These are phyloP conservation scores for Ephialtes manifestator DNA, from an alignment of 2,888 invertebrate genomes.

Conservation along the genomic window DNA sequence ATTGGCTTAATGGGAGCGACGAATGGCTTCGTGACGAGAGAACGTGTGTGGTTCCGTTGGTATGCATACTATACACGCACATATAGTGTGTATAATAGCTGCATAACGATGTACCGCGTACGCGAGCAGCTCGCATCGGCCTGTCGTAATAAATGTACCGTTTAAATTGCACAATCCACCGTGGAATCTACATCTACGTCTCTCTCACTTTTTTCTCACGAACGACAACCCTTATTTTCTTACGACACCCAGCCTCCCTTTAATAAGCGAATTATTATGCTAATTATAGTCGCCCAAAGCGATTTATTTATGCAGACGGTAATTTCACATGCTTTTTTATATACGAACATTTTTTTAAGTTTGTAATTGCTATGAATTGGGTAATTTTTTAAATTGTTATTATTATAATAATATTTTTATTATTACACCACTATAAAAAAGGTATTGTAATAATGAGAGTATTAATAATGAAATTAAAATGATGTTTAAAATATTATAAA, in stretches of 20 bases:
- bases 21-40: conserved; percentile 63
- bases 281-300: conserved; percentile 40
- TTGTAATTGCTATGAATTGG: too few species aligned
- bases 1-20: conserved; percentile 65
- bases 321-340: conserved; percentile 3
- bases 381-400: too few species aligned
- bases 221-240: conserved; percentile 17
- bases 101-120: conserved; percentile 4
- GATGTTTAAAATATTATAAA: too few species aligned
- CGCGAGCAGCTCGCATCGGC: conserved; percentile 21
- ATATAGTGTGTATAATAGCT: conserved; percentile 21
- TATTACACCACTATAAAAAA: too few species aligned
- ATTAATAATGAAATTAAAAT: too few species aligned
- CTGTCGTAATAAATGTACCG: conserved; percentile 59
- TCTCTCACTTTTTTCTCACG: conserved; percentile 6
- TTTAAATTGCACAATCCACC: conserved; percentile 51
- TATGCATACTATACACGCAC: conserved; percentile 4
- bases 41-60: conserved; percentile 21
- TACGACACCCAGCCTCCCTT: conserved; percentile 12
- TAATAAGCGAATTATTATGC: too few species aligned
- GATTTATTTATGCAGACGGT: conserved; percentile 11
- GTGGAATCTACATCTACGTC: conserved; percentile 19
- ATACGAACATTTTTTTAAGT: too few species aligned
- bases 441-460: too few species aligned
- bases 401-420: too few species aligned